Evolutionary conservation across 2,888 invertebrate genomes (phyloP), one percentile per base, ranked within the genome.

Genomic region (Yponomeuta sedellus): DNA sequence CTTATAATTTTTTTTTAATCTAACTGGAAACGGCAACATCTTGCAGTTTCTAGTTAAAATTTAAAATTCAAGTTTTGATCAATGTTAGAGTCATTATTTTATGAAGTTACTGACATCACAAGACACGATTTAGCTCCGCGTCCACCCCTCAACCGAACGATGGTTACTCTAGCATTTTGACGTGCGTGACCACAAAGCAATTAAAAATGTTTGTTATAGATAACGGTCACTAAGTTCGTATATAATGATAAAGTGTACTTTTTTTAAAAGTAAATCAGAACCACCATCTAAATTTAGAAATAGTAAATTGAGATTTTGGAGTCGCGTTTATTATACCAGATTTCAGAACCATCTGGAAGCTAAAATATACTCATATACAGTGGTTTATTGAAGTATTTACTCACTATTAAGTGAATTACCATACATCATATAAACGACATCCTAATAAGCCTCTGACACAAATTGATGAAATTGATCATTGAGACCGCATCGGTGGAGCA

Each of bases 401-500:
- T 34, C 34, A 28, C 19, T 34, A 65, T 19, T 44, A 65, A 58
- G 40, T 34, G 61, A 40, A 64, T 57, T 25, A 66, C 69, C 56
- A 65, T 63, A 65, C 44, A 20, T 34, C 57, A 71, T 70, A 68
- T 72, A 74, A 72, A 71, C 71, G 71, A 72, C 71, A 72, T 71
- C 71, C 70, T 70, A 73, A 76, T 76, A 56, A 64, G 39, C 76
- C 76, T 74, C 72, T 77, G 76, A 74, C 71, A 82, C 79, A 78
- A 83, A 85, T 84, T 81, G 81, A 85, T 85, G 74, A 73, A 78
- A 76, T 77, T 77, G 81, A 74, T 76, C 71, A 74, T 70, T 70
- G 65, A 70, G 66, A 72, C 73, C 75, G 71, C 68, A 71, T 39
- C 39, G 40, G n/a, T 20, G 75, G 86, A 77, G 74, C 79, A 88